phyloP scores from a whole-genome alignment of 2,797 vertebrate genomes.

The Sitta carolinensis region DNA sequence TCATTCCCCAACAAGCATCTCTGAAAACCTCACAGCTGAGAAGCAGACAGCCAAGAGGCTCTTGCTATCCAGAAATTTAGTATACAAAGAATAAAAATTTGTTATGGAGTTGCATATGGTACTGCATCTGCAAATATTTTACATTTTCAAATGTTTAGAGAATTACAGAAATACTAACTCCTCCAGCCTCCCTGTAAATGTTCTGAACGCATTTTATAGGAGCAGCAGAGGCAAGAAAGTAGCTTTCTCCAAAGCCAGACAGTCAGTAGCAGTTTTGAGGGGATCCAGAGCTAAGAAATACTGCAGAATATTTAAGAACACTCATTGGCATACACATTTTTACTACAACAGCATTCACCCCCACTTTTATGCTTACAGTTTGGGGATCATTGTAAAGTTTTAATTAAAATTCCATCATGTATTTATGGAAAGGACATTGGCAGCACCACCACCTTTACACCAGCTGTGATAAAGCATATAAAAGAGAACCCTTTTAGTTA shows the following conservation, averaged over 20 bases:
- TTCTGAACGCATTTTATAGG: slow-evolving; percentile 36
- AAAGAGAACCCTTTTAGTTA: neutral
- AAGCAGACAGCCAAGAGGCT: slow-evolving; percentile 36
- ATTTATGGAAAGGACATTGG: neutral
- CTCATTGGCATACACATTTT: neutral
- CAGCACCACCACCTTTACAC: neutral
- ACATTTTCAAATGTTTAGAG: slow-evolving; percentile 17
- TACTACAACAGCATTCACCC: neutral
- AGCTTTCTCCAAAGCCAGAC: neutral
- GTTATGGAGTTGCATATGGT: neutral
- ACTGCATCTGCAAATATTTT: slow-evolving; percentile 58
- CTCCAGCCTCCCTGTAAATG: slow-evolving; percentile 22
- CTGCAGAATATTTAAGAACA: neutral
- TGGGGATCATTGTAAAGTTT: neutral
- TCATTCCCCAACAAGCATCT: neutral
- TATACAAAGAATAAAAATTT: neutral
- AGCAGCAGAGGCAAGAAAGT: slow-evolving; percentile 16
- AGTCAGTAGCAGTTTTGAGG: slow-evolving; percentile 14
- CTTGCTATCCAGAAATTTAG: neutral
- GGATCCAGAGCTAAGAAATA: slow-evolving; percentile 10
- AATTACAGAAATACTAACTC: neutral
- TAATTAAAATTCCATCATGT: neutral
- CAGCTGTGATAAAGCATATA: neutral
- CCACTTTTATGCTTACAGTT: neutral
- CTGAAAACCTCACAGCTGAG: slow-evolving; percentile 23